Percentiles rank a stretch among this genome's conserved stretches.
phyloP scores from a whole-genome alignment of 2,113 vertebrate species.

The Bubo scandiacus region DNA sequence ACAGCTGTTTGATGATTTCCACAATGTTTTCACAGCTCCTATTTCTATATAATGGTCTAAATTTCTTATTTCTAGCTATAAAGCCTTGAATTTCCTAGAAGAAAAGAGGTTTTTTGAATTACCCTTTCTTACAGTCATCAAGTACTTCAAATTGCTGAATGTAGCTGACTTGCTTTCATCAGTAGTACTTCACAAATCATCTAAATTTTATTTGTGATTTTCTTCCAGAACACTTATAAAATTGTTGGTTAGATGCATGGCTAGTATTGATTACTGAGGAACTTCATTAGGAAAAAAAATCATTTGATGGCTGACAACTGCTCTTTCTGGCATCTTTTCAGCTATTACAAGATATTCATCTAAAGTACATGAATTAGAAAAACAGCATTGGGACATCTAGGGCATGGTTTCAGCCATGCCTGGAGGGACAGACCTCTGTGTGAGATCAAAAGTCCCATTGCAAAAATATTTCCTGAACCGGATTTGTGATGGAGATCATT shows the following conservation, averaged over 20 bases:
- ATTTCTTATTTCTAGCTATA: neutral
- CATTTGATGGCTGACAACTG: neutral
- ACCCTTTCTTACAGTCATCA: neutral
- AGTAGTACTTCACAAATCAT: neutral
- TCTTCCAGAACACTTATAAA: neutral
- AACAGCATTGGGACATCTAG: neutral
- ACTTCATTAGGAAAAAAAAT: neutral
- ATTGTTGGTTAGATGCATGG: neutral
- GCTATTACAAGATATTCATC: neutral
- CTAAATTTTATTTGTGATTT: neutral
- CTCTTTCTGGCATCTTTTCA: neutral
- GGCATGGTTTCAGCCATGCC: neutral
- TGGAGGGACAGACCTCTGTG: neutral
- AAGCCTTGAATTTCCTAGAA: neutral
- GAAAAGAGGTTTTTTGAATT: neutral
- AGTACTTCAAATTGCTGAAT: neutral
- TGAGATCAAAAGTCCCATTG: neutral
- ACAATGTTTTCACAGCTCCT: neutral
- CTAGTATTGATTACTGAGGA: neutral
- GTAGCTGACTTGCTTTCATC: neutral
- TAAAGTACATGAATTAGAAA: neutral
- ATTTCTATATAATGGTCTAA: neutral
- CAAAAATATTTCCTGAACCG: neutral
- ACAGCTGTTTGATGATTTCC: neutral
- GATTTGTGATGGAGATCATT: neutral